These are phyloP conservation scores for Drosophila rhopaloa DNA, from an alignment of 1,140 invertebrate genomes.

Conservation along the genomic window DNA sequence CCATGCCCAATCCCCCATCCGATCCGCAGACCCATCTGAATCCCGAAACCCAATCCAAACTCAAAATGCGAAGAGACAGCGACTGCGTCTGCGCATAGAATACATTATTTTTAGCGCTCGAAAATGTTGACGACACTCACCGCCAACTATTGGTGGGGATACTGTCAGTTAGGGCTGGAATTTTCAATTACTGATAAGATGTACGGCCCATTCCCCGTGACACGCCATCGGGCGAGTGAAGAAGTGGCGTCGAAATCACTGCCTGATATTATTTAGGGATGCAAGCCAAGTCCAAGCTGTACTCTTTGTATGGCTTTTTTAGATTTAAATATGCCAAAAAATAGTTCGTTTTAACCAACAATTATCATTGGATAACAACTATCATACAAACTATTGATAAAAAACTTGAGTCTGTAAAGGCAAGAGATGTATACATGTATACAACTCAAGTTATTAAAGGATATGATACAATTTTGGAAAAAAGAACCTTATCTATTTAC, in stretches of 20 bases:
- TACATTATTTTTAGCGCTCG: constrained; percentile 62
- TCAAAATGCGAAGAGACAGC: constrained; percentile 37
- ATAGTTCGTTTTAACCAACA: too few relatives aligned
- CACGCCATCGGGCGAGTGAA: constrained; percentile 20
- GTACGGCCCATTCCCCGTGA: constrained; percentile 48
- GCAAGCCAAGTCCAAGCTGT: neutral
- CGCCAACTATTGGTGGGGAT: constrained; percentile 53
- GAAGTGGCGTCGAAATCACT: constrained; percentile 26
- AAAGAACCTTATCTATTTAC: too few relatives aligned
- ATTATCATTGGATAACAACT: neutral
- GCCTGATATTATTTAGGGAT: neutral
- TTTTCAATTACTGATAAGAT: constrained; percentile 61
- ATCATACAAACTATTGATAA: too few relatives aligned
- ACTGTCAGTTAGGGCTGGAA: constrained; percentile 63
- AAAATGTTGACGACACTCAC: constrained; percentile 58
- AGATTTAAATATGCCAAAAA: neutral
- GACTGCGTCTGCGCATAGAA: constrained; percentile 63
- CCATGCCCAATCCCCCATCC: neutral
- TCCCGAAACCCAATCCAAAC: neutral
- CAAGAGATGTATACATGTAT: too few relatives aligned
- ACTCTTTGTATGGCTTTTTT: too few relatives aligned
- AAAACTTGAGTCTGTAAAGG: too few relatives aligned
- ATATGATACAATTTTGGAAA: too few relatives aligned
- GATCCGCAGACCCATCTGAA: constrained; percentile 11
- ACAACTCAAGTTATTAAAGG: too few relatives aligned